A percentile compares a stretch with the other conserved stretches of the same genome.
These are phyloP conservation scores for Campylorhamphus procurvoides DNA, from an alignment of 2,113 vertebrate genomes.

Conservation along the genomic window DNA sequence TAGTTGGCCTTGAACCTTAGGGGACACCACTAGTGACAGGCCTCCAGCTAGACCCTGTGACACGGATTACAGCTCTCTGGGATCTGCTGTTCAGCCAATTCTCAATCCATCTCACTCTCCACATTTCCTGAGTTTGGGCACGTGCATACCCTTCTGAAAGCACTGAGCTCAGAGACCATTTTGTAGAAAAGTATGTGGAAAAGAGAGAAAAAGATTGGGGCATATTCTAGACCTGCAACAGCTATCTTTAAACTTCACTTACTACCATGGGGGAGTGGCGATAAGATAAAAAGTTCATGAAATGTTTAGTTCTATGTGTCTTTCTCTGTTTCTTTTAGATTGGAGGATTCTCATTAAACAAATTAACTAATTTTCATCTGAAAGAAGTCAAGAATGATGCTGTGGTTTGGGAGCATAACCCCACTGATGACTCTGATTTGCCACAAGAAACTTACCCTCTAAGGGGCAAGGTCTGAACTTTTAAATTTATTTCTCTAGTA, in stretches of 20 bases:
- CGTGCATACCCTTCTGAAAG: background rate
- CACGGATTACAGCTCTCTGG: background rate
- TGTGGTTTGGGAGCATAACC: conserved; percentile 81
- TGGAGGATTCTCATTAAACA: conserved; percentile 81
- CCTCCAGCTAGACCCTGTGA: background rate
- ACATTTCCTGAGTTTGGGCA: background rate
- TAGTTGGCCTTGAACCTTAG: background rate
- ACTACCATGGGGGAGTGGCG: accelerated
- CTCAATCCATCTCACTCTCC: background rate
- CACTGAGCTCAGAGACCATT: background rate
- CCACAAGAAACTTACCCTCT: conserved; percentile 58
- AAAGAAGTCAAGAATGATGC: conserved; percentile 74
- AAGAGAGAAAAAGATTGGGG: background rate
- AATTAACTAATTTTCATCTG: conserved; percentile 80
- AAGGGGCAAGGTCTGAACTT: conserved; percentile 79
- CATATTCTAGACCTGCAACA: background rate
- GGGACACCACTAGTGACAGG: background rate
- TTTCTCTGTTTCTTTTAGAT: conserved; percentile 64
- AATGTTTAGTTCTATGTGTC: background rate
- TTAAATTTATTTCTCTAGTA: background rate
- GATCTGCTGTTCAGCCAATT: background rate
- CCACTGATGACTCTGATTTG: conserved; percentile 58
- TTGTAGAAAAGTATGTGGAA: background rate
- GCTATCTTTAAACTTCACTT: background rate
- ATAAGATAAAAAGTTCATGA: background rate